Evolutionary conservation across 2,797 vertebrate species (phyloP).

Genomic region (Gambelia wislizenii): DNA sequence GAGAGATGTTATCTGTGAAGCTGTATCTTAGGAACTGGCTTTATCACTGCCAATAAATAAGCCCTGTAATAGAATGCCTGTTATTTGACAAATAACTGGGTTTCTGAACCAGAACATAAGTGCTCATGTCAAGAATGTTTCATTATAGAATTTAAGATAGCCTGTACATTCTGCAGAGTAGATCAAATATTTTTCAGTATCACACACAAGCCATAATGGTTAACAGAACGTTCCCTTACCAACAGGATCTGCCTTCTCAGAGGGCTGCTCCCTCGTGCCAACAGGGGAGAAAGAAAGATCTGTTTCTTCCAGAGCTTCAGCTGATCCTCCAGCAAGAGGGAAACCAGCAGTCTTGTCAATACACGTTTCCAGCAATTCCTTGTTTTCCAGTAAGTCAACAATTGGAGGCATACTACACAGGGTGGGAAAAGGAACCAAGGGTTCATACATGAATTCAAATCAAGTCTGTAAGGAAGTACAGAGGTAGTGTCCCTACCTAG

Average conservation of each 20-base stretch:
- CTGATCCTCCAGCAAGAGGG: conserved; percentile 68
- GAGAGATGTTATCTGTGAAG: neutral
- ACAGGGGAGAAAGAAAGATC: conserved; percentile 62
- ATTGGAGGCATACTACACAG: conserved; percentile 81
- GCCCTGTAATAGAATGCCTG: neutral
- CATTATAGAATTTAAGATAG: neutral
- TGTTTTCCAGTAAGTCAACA: conserved; percentile 78
- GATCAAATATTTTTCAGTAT: neutral
- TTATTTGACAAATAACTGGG: neutral
- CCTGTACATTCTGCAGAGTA: neutral
- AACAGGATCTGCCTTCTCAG: conserved; percentile 59
- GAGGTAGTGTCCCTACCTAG: neutral
- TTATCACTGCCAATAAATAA: neutral
- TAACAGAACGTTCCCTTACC: conserved; percentile 57
- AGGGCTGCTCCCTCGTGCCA: conserved; percentile 57
- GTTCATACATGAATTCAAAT: neutral
- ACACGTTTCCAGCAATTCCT: conserved; percentile 86
- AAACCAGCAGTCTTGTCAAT: conserved; percentile 78
- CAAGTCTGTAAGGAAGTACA: neutral
- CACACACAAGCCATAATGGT: neutral
- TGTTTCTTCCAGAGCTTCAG: conserved; percentile 74
- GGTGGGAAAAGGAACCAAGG: conserved; percentile 18
- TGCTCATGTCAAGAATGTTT: neutral
- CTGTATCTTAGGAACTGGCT: neutral
- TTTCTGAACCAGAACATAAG: neutral